phyloP scores from a whole-genome alignment of 2,888 invertebrate genomes.

The Lasius fuliginosus region DNA sequence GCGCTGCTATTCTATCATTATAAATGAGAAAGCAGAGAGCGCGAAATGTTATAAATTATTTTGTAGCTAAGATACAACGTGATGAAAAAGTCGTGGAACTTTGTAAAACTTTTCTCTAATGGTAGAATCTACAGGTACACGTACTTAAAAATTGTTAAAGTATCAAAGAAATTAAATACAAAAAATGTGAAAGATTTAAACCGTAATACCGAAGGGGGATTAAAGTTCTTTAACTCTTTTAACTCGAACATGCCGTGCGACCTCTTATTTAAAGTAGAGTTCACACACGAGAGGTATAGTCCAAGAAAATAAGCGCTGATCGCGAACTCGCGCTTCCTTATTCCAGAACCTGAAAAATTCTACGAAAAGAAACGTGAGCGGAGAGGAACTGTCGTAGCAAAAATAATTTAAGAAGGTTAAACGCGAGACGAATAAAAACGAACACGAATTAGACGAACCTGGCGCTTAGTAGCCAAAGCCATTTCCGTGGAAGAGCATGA shows the following conservation, averaged over 20 bases:
- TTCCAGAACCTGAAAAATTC: slow-evolving; percentile 5
- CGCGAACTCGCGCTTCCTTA: neutral
- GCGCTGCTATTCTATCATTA: neutral
- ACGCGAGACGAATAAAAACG: slow-evolving; percentile 33
- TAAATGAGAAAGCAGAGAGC: neutral
- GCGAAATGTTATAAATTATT: neutral
- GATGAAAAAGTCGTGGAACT: neutral
- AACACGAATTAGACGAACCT: slow-evolving; percentile 20
- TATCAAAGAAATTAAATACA: neutral
- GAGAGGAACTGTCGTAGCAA: slow-evolving; percentile 3
- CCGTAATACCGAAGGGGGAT: neutral
- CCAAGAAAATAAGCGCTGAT: slow-evolving; percentile 10
- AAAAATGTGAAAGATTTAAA: neutral
- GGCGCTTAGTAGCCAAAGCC: neutral
- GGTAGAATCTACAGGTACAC: neutral
- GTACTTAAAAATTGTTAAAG: neutral
- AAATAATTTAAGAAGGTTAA: slow-evolving; percentile 39
- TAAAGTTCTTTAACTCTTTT: neutral
- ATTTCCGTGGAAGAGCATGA: neutral
- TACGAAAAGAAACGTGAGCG: slow-evolving; percentile 11
- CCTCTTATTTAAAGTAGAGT: slow-evolving; percentile 3
- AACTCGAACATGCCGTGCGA: neutral
- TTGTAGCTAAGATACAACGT: neutral
- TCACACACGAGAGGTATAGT: neutral
- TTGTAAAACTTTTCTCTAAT: neutral